Conservation (phyloP, 2,113 vertebrate species). For the Reinhardtius hippoglossoides region DNA sequence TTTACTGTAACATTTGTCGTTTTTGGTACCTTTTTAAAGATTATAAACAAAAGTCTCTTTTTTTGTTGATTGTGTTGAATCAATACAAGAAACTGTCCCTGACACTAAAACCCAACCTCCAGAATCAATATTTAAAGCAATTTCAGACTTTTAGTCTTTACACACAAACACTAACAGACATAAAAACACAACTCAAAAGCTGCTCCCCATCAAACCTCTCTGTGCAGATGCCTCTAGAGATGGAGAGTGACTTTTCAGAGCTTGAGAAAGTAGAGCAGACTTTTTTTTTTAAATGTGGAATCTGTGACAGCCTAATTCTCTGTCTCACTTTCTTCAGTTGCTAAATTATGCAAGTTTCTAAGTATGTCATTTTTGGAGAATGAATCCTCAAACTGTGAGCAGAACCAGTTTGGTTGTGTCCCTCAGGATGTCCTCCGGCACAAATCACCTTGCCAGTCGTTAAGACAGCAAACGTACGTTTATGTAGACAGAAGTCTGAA, state of each 20-base stretch:
- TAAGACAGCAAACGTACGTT: background rate
- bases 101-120: background rate
- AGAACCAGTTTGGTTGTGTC: constrained; percentile 34
- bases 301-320: constrained; percentile 39
- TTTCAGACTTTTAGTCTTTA: background rate
- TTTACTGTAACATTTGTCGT: no score
- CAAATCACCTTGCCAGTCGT: background rate
- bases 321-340: background rate
- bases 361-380: constrained; percentile 34
- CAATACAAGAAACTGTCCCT: constrained; percentile 14
- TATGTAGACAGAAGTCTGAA: background rate
- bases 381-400: constrained; percentile 23
- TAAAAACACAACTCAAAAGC: background rate
- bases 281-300: constrained; percentile 28
- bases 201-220: constrained; percentile 12
- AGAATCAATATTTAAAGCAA: constrained; percentile 7
- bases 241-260: constrained; percentile 43
- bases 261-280: constrained; percentile 49
- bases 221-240: constrained; percentile 24
- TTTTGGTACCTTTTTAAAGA: background rate
- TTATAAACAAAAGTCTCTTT: background rate
- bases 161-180: background rate
- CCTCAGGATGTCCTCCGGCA: constrained; percentile 21
- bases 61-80: constrained; percentile 27
- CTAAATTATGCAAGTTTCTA: constrained; percentile 65